Base-by-base conservation (phyloP, 2,113 vertebrate species). In the Rhabdornis inornatus region DNA sequence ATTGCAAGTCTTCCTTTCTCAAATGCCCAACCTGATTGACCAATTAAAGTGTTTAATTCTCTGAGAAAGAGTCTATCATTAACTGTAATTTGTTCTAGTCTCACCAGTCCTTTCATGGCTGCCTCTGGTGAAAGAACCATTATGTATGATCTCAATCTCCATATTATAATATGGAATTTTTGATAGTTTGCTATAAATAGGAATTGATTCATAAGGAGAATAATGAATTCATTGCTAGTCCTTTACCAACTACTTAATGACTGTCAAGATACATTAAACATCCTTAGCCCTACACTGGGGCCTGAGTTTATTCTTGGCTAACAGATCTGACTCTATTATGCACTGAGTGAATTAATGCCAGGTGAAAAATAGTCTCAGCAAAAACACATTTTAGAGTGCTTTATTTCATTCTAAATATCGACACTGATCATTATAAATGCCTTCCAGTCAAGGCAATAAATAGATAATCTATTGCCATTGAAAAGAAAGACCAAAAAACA, bases 11-110 rank as follows among this genome's bases (percentile, higher is more conserved):
- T 65, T 63, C 33, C 57, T 75, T 89, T 90, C 93, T 81, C 94
- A 93, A 89, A 93, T 92, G 87, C 72, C 56, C 42, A 90, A 76
- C 68, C 65, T 71, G 60, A 94, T 47, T 81, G 94, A 92, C 82
- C 90, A 84, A 76, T 95, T 97, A 95, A 96, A 91, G 77, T 89
- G 66, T 92, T 96, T 95, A 92, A 92, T 90, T 94, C 74, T 86
- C 79, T 45, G 80, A 97, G 88, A 95, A 94, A 79, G 92, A 94
- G 52, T 81, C 79, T 96, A 64, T 74, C 65, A 87, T 93, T 96
- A 92, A 71, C 70, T 84, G 80, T 64, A 97, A 96, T 88, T 94
- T 95, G 92, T 95, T 94, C 88, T 94, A 94, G 93, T 95, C 93
- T 96, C 92, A 80, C 61, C 30, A 19, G 90, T 61, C 69, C 87